Evolutionary conservation across 2,888 invertebrate species (phyloP).

Genomic region (Sinohyriopsis cumingii): DNA sequence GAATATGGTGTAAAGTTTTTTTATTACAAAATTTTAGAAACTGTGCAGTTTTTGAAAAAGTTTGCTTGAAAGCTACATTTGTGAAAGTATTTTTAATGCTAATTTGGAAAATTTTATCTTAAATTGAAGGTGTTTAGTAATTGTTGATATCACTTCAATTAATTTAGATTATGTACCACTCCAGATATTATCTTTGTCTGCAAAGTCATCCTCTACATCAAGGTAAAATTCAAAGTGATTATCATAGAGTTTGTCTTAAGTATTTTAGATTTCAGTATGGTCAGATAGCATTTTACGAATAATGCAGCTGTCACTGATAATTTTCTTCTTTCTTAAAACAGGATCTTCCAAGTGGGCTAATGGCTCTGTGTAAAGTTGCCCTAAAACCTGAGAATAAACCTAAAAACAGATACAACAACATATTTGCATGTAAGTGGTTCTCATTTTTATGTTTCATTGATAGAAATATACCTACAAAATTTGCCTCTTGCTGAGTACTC

Average conservation of each 20-base stretch:
- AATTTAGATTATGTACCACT: too few relatives aligned
- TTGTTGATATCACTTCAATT: too few relatives aligned
- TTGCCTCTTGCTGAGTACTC: background rate
- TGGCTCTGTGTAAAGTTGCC: conserved; percentile 63
- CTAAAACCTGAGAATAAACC: conserved; percentile 66
- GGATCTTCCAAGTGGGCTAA: conserved; percentile 66
- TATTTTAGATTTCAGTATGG: conserved; percentile 1
- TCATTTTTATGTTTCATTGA: background rate
- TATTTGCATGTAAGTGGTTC: conserved; percentile 68
- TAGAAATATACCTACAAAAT: background rate
- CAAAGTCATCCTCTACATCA: too few relatives aligned
- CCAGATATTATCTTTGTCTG: too few relatives aligned
- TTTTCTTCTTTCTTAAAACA: conserved; percentile 23
- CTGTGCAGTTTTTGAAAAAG: background rate
- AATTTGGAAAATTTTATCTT: too few relatives aligned
- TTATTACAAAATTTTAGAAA: background rate
- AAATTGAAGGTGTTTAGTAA: too few relatives aligned
- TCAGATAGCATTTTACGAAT: background rate
- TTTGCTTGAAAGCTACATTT: background rate
- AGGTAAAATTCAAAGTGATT: background rate
- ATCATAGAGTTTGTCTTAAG: background rate
- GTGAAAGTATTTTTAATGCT: too few relatives aligned
- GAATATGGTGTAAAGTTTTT: conserved; percentile 57
- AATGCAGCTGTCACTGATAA: background rate
- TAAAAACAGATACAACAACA: conserved; percentile 71